Evolutionary conservation across 1,140 invertebrate species (phyloP).

Genomic region (Drosophila lacteicornis): DNA sequence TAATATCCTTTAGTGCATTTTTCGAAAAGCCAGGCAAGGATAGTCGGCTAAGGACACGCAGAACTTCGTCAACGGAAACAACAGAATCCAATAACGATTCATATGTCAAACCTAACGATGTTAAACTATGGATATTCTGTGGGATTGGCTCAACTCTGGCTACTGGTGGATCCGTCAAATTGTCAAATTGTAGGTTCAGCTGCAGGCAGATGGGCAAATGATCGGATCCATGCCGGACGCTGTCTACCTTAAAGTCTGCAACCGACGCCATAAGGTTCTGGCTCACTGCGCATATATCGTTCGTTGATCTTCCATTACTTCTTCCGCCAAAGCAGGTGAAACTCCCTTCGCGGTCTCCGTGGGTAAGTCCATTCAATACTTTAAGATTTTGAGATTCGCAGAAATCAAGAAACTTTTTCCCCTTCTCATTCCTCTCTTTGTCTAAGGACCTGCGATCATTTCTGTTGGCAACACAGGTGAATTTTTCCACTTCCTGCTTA

Average conservation of each 20-base stretch:
- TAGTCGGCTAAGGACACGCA: background rate
- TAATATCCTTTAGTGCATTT: background rate
- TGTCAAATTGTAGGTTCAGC: background rate
- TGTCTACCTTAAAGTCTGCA: conserved; percentile 16
- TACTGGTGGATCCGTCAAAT: background rate
- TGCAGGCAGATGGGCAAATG: conserved; percentile 26
- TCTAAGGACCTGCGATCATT: conserved; percentile 19
- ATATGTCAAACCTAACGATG: background rate
- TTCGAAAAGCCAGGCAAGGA: background rate
- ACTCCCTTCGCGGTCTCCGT: conserved; percentile 1
- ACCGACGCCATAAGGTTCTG: conserved; percentile 3
- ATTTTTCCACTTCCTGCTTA: conserved; percentile 10
- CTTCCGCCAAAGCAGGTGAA: conserved; percentile 1
- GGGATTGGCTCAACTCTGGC: background rate
- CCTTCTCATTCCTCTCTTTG: conserved; percentile 2
- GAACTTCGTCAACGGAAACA: background rate
- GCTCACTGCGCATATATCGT: conserved; percentile 22
- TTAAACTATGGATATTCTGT: background rate
- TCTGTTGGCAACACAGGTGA: conserved; percentile 9
- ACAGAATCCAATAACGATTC: background rate
- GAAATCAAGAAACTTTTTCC: conserved; percentile 1
- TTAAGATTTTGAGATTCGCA: conserved; percentile 1
- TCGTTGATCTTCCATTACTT: conserved; percentile 14
- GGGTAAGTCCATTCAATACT: conserved; percentile 22
- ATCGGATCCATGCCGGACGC: conserved; percentile 16